Conservation (phyloP, 2,113 vertebrate species). For the Atractosteus spatula region DNA sequence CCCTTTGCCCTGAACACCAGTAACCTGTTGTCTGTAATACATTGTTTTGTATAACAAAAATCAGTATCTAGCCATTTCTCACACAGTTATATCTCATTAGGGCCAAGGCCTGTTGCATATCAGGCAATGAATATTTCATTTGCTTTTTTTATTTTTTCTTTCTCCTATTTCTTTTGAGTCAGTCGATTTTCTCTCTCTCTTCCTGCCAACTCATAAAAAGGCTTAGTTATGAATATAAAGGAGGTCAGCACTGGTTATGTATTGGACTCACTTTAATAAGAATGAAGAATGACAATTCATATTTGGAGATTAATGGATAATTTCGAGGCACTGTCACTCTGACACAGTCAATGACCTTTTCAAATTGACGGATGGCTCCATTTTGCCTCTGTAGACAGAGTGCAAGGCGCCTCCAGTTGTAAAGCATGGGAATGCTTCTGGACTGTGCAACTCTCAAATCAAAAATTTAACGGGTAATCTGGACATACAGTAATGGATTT, state of each 20-base stretch:
- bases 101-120: constrained; percentile 9
- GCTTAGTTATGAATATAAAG: constrained; percentile 36
- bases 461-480: background rate
- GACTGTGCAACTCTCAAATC: background rate
- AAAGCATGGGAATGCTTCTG: background rate
- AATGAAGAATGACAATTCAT: constrained; percentile 42
- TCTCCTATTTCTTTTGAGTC: constrained; percentile 20
- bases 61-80: constrained; percentile 12
- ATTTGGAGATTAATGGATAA: constrained; percentile 49
- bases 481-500: background rate
- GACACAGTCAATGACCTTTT: constrained; percentile 60
- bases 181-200: constrained; percentile 13
- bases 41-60: background rate
- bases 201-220: constrained; percentile 14
- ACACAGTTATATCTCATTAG: constrained; percentile 12
- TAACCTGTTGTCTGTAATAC: background rate
- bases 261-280: constrained; percentile 35
- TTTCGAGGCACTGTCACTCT: constrained; percentile 41
- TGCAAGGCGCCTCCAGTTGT: background rate
- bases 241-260: constrained; percentile 16
- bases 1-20: background rate
- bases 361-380: constrained; percentile 61
- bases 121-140: constrained; percentile 22
- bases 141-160: constrained; percentile 24
- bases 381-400: constrained; percentile 39